Base-by-base conservation (phyloP, 2,888 invertebrate genomes). In the Lasius platythorax region DNA sequence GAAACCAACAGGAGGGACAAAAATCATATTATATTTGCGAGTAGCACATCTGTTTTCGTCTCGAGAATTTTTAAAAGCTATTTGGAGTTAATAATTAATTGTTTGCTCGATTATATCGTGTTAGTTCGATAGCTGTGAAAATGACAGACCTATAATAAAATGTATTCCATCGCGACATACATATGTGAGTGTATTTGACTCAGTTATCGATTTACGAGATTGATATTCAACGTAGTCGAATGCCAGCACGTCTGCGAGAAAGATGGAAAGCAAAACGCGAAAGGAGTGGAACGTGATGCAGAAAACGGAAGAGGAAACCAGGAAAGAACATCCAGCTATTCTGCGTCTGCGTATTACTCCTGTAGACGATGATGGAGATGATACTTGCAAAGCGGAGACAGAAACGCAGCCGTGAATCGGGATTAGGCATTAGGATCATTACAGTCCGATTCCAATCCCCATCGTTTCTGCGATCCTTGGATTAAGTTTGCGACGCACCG, bases 391-490 rank as follows among this genome's bases (percentile, higher is more conserved):
- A 78, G 63, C 67, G 50, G 82, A 83, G 67, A 84, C 72, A 66
- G 78, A 81, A 78, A 84, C 58, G 79, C 78, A 85, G 85, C 68
- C 63, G 67, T 76, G 84, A 87, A 90, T 87, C 84, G 73, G 87
- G 90, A 91, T 92, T 90, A 87, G 87, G 83, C 85, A 91, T 90
- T 88, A 89, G 88, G 87, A 89, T 87, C 81, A 88, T 89, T 88
- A 87, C 72, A 86, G 83, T 70, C 74, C 75, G 78, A 76, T 86
- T 83, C 50, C 46, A 84, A 84, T 79, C 74, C 81, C 79, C 73
- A 83, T 87, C 83, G 79, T 61, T 63, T 56, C 83, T 81, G 84
- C 83, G 87, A 90, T 87, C 84, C 74, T 66, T 79, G 75, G 89
- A 92, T 90, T 90, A 90, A 89, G 87, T 87, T 86, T 85, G 85